These are phyloP conservation scores for Hymenopus coronatus DNA, from an alignment of 2,888 invertebrate genomes.

Conservation along the genomic window DNA sequence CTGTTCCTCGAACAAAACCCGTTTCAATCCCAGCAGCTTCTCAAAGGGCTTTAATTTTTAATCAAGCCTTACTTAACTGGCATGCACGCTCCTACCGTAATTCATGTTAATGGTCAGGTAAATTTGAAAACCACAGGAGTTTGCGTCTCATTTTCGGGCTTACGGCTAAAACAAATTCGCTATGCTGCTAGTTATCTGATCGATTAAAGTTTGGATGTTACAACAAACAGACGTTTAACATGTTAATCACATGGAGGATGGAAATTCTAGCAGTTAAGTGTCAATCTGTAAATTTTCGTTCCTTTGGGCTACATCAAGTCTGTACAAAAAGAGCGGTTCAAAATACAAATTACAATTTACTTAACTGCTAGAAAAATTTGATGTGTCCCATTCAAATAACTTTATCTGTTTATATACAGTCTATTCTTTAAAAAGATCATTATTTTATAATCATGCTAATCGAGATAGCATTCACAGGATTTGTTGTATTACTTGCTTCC, in stretches of 20 bases:
- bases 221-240: not conserved
- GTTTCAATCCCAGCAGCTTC: not conserved
- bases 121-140: not conserved
- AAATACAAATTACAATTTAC: too few relatives aligned
- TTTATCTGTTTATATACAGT: too few relatives aligned
- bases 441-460: too few relatives aligned
- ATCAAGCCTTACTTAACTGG: not conserved
- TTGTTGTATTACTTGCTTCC: too few relatives aligned
- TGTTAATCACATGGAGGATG: not conserved
- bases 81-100: not conserved
- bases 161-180: not conserved
- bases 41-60: not conserved
- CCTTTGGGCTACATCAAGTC: too few relatives aligned
- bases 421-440: too few relatives aligned
- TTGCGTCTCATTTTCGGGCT: not conserved
- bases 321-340: too few relatives aligned
- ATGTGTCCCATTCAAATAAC: too few relatives aligned
- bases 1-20: not conserved
- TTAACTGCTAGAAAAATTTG: too few relatives aligned
- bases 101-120: not conserved
- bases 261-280: not conserved
- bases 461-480: too few relatives aligned
- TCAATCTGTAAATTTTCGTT: not conserved
- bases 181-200: not conserved
- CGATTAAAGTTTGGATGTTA: not conserved